These are phyloP conservation scores for Agrochola litura DNA, from an alignment of 2,888 invertebrate genomes.

Conservation along the genomic window DNA sequence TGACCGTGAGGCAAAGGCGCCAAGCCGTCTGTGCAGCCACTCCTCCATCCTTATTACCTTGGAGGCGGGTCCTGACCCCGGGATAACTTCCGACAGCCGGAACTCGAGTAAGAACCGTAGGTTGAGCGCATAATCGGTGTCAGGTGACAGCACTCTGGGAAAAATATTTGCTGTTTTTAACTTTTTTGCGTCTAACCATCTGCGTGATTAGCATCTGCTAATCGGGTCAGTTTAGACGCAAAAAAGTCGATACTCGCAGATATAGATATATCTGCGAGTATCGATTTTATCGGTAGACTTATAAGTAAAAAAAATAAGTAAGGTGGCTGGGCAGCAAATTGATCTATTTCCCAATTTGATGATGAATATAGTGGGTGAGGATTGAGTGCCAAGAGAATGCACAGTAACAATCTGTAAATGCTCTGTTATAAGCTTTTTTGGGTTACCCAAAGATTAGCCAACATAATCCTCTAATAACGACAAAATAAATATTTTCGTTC, in stretches of 20 bases:
- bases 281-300: not conserved
- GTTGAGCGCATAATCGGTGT: not conserved
- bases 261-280: not conserved
- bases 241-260: no score
- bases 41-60: not conserved
- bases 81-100: not conserved
- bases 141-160: not conserved
- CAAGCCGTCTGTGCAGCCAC: not conserved
- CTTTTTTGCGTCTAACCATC: not conserved
- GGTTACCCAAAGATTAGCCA: not conserved
- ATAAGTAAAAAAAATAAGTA: not conserved
- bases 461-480: no score
- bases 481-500: not conserved
- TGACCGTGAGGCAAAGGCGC: not conserved
- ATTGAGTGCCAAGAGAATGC: not conserved
- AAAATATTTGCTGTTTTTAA: not conserved
- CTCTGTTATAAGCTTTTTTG: not conserved
- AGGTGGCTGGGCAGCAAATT: not conserved
- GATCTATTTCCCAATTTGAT: not conserved
- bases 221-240: no score
- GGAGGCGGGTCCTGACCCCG: not conserved
- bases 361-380: not conserved
- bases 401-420: not conserved
- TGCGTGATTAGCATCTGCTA: no score
- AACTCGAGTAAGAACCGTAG: not conserved